These are phyloP conservation scores for Chaetura pelagica DNA, from an alignment of 2,113 vertebrate genomes.

Conservation along the genomic window DNA sequence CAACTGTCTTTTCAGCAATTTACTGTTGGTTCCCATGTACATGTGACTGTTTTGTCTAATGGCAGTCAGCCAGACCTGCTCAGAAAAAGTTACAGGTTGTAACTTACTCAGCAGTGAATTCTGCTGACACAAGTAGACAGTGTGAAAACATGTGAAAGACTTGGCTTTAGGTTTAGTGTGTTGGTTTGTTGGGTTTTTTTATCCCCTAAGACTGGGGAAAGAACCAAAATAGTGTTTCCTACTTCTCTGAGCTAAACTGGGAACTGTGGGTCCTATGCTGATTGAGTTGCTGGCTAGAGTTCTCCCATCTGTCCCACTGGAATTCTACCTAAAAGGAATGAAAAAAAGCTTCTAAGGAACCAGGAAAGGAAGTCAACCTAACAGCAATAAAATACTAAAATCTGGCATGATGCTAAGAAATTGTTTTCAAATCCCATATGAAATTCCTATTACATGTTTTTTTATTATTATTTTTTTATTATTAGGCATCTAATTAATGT, in stretches of 20 bases:
- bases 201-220: not conserved
- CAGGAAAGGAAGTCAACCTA: not conserved
- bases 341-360: slow-evolving; percentile 9
- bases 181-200: not conserved
- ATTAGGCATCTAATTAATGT: not conserved
- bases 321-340: not conserved
- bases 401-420: not conserved
- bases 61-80: slow-evolving; percentile 16
- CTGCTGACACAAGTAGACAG: slow-evolving; percentile 22
- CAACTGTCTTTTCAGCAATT: not conserved
- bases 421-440: not conserved
- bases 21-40: not conserved
- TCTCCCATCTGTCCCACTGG: not conserved
- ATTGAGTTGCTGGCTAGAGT: not conserved
- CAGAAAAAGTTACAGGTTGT: not conserved
- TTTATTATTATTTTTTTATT: not conserved
- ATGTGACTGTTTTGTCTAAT: not conserved
- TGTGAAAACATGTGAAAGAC: slow-evolving; percentile 31
- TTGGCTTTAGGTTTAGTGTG: not conserved
- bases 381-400: slow-evolving; percentile 1
- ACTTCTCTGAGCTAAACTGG: not conserved
- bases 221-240: not conserved
- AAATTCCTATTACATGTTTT: not conserved
- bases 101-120: not conserved
- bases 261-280: not conserved